A percentile compares a stretch with the other conserved stretches of the same genome.
These are phyloP conservation scores for Protodeltote pygarga DNA, from an alignment of 2,888 invertebrate species.

Conservation along the genomic window DNA sequence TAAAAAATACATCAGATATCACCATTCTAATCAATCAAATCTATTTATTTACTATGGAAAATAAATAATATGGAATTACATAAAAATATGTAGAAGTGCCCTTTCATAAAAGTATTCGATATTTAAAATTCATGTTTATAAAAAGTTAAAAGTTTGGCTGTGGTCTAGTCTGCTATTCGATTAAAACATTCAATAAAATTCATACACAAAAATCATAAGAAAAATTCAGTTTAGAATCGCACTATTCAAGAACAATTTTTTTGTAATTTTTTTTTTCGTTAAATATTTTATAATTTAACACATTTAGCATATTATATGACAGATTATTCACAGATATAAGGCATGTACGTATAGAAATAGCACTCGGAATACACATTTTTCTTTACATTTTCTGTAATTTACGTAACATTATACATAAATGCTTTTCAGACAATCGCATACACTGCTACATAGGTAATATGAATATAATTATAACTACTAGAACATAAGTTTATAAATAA, in stretches of 20 bases:
- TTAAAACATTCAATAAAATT: not conserved
- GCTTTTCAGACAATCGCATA: slow-evolving; percentile 30
- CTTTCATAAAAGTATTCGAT: slow-evolving; percentile 5
- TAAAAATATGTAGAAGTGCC: slow-evolving; percentile 23
- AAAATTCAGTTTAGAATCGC: slow-evolving; percentile 14
- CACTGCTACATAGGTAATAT: slow-evolving; percentile 25
- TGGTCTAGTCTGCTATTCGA: not conserved
- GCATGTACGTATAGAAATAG: slow-evolving; percentile 46
- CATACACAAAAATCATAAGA: not conserved
- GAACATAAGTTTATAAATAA: slow-evolving; percentile 27
- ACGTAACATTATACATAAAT: slow-evolving; percentile 33
- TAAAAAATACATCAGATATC: slow-evolving; percentile 45
- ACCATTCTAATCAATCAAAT: slow-evolving; percentile 38
- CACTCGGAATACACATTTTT: slow-evolving; percentile 37
- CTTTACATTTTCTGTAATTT: slow-evolving; percentile 21
- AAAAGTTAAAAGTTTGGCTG: slow-evolving; percentile 16
- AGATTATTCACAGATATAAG: slow-evolving; percentile 43
- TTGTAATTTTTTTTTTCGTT: slow-evolving; percentile 2
- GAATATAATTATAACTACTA: slow-evolving; percentile 12
- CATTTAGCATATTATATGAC: slow-evolving; percentile 25
- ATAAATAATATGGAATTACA: slow-evolving; percentile 46
- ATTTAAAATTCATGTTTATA: slow-evolving; percentile 1
- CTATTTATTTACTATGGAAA: slow-evolving; percentile 40
- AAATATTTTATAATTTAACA: slow-evolving; percentile 21
- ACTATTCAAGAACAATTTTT: slow-evolving; percentile 10